Conservation (phyloP, 1,140 invertebrate genomes). For the Zaprionus taronus region DNA sequence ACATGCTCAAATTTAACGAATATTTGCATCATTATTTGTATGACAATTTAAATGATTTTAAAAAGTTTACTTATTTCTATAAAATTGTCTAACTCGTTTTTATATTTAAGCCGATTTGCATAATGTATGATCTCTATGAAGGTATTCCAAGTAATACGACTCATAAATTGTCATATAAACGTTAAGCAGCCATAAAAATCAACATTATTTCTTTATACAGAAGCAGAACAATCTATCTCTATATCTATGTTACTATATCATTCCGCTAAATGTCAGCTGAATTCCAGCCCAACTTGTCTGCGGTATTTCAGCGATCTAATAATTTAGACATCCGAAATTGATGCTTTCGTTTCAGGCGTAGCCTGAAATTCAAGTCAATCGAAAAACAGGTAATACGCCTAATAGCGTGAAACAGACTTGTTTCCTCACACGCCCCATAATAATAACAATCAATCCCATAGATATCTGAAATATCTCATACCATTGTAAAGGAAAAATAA, state of each 20-base stretch:
- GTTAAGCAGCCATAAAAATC: background rate
- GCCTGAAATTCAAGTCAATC: slow-evolving; percentile 1
- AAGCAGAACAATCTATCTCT: background rate
- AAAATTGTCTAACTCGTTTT: background rate
- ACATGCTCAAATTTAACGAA: no score
- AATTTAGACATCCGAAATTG: background rate
- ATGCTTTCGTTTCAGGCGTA: background rate
- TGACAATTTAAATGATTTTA: no score
- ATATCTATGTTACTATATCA: background rate
- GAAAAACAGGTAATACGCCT: slow-evolving; percentile 13
- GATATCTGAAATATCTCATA: slow-evolving; percentile 26
- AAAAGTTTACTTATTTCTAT: background rate
- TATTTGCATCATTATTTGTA: no score
- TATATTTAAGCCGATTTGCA: background rate
- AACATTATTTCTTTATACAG: background rate
- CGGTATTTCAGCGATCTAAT: background rate
- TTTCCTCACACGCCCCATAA: slow-evolving; percentile 28
- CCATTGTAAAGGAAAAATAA: slow-evolving; percentile 14
- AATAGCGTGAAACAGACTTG: slow-evolving; percentile 34
- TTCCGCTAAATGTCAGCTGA: slow-evolving; percentile 6
- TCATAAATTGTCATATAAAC: background rate
- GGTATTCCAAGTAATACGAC: background rate
- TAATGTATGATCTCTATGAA: background rate
- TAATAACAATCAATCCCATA: slow-evolving; percentile 19
- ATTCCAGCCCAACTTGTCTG: background rate